These are phyloP conservation scores for Trichonephila inaurata DNA, from an alignment of 1,140 invertebrate species.

Conservation along the genomic window DNA sequence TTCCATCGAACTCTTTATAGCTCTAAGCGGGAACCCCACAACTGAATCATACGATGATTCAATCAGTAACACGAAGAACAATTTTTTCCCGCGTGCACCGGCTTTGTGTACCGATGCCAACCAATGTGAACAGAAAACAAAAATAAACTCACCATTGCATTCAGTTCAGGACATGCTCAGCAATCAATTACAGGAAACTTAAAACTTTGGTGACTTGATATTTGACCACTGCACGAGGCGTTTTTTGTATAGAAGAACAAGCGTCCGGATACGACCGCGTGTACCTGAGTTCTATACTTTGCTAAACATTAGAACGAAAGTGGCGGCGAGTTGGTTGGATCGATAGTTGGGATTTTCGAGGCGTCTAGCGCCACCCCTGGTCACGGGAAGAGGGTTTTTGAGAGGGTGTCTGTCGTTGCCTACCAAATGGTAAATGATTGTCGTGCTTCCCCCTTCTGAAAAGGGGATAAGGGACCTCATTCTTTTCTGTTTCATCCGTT, in stretches of 20 bases:
- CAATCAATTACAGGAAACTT: not conserved
- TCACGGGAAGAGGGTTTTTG: conserved; percentile 43
- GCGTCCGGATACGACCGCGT: not conserved
- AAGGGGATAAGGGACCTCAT: not conserved
- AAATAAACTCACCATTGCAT: not conserved
- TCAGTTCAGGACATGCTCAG: not conserved
- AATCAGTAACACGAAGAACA: not conserved
- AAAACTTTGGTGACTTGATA: not conserved
- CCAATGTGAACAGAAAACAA: not conserved
- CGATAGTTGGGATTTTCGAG: conserved; percentile 58
- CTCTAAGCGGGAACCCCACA: not conserved
- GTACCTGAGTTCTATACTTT: conserved; percentile 34
- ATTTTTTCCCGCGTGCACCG: not conserved
- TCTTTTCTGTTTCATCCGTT: not conserved
- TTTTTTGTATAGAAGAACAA: not conserved
- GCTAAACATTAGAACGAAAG: conserved; percentile 2
- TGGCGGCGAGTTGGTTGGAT: conserved; percentile 7
- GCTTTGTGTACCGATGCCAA: not conserved
- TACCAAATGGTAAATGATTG: conserved; percentile 31
- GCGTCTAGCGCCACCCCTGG: conserved; percentile 47
- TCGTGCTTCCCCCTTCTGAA: not conserved
- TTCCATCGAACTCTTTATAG: not conserved
- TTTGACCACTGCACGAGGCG: not conserved
- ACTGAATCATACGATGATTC: conserved; percentile 15
- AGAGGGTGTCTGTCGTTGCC: conserved; percentile 23